A percentile compares a stretch with the other conserved stretches of the same genome.
Conservation (phyloP, 2,113 vertebrate genomes). For the Osmerus eperlanus region DNA sequence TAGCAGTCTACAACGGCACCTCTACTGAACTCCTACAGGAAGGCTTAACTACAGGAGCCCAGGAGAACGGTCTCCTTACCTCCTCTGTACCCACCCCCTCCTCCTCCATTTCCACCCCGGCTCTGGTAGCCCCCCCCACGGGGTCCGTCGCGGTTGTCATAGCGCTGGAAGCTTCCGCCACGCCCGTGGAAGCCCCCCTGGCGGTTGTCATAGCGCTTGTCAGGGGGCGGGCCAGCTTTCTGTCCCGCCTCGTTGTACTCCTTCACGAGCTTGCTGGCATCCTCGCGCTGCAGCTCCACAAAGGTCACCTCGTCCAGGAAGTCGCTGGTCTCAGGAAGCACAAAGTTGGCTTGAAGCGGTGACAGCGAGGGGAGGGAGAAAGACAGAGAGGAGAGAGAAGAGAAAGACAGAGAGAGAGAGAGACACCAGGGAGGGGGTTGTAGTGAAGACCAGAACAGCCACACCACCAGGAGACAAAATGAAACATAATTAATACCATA, state of each 20-base stretch:
- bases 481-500: slow-evolving; percentile 51
- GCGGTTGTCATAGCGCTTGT: slow-evolving; percentile 87
- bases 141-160: slow-evolving; percentile 77
- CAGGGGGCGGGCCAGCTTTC: slow-evolving; percentile 82
- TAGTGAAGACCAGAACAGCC: slow-evolving; percentile 66
- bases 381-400: slow-evolving; percentile 25
- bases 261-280: slow-evolving; percentile 80
- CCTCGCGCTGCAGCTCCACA: slow-evolving; percentile 79
- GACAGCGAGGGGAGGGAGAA: slow-evolving; percentile 50
- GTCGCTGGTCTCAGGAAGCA: slow-evolving; percentile 82
- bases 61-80: slow-evolving; percentile 11
- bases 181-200: slow-evolving; percentile 70
- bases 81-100: slow-evolving; percentile 45
- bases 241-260: slow-evolving; percentile 89
- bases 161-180: slow-evolving; percentile 78
- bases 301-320: slow-evolving; percentile 83
- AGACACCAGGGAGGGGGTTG: slow-evolving; percentile 34
- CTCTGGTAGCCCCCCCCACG: slow-evolving; percentile 74
- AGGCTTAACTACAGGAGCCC: too few relatives aligned
- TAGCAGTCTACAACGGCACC: too few relatives aligned
- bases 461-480: slow-evolving; percentile 72
- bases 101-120: slow-evolving; percentile 67
- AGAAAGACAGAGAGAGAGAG: slow-evolving; percentile 23
- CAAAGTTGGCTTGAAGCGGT: slow-evolving; percentile 79
- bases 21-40: too few relatives aligned